Conservation (phyloP, 2,113 vertebrate species). For the Isurus oxyrinchus region DNA sequence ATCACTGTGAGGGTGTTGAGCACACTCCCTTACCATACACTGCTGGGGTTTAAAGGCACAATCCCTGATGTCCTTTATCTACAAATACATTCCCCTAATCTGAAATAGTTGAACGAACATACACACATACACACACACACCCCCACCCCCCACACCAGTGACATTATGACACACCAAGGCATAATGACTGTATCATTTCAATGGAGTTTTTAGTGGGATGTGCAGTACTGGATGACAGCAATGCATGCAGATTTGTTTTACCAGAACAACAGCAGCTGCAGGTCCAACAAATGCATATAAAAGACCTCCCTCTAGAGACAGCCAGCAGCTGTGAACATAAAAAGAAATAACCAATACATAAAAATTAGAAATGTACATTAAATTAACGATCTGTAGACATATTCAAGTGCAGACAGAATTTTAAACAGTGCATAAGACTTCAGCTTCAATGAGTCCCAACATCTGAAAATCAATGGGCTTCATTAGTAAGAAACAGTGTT, state of each 20-base stretch:
- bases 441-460: not conserved
- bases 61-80: not conserved
- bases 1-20: no score
- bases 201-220: not conserved
- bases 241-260: constrained; percentile 49
- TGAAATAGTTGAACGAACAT: not conserved
- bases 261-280: constrained; percentile 95
- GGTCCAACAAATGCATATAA: constrained; percentile 97
- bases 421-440: not conserved
- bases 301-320: constrained; percentile 95
- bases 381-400: constrained; percentile 45
- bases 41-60: not conserved
- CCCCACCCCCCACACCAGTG: not conserved
- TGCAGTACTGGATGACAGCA: constrained; percentile 6
- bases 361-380: constrained; percentile 62
- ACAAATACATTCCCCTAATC: not conserved
- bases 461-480: not conserved
- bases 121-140: not conserved
- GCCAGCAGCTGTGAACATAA: constrained; percentile 81
- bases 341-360: constrained; percentile 60
- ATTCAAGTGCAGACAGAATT: not conserved
- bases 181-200: not conserved
- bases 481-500: not conserved
- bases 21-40: not conserved
- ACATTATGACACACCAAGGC: not conserved